Base-by-base conservation (phyloP, 2,113 vertebrate species). In the Seriola rivoliana region DNA sequence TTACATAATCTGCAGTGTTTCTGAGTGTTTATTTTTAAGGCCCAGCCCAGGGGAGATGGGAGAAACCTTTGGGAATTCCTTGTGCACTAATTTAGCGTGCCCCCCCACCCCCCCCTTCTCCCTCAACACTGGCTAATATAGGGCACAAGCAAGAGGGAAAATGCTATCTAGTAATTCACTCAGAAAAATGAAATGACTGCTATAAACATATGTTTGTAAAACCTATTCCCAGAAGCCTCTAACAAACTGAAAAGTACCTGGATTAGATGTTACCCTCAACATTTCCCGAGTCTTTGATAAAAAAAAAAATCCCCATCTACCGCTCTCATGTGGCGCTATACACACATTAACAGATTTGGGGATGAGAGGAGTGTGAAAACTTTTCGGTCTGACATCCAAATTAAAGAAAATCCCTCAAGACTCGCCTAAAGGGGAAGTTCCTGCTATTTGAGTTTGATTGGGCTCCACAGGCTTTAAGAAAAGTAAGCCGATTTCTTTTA, bases 401-500 rank as follows among this genome's bases (percentile, higher is more conserved):
- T 93, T 85, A 89, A 92, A 91, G 80, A 85, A 92, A 93, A 93
- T 93, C 92, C 91, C 86, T 58, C 50, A 77, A 91, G 85, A 90
- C 87, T 84, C 63, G 89, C 88, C 83, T 77, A 62, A 81, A 93
- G 91, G 89, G 93, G 86, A 92, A 89, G 85, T 91, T 88, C 82
- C 59, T 57, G 80, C 89, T 85, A 90, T 93, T 92, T 86, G 78
- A 89, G 86, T 93, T 93, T 94, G 91, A 94, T 94, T 93, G 90
- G 88, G 89, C 90, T 94, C 89, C 71, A 75, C 74, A 36, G 92
- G 91, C 88, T 93, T 91, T 91, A 86, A 87, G 90, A 11, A 88
- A 91, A 91, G 68, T 93, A 95, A 94, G 92, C 93, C 70, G 88
- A 93, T 93, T 93, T 93, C 80, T 92, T 85, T 89, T 72, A 84